phyloP scores from a whole-genome alignment of 1,140 invertebrate genomes.

The Drosophila nannoptera region DNA sequence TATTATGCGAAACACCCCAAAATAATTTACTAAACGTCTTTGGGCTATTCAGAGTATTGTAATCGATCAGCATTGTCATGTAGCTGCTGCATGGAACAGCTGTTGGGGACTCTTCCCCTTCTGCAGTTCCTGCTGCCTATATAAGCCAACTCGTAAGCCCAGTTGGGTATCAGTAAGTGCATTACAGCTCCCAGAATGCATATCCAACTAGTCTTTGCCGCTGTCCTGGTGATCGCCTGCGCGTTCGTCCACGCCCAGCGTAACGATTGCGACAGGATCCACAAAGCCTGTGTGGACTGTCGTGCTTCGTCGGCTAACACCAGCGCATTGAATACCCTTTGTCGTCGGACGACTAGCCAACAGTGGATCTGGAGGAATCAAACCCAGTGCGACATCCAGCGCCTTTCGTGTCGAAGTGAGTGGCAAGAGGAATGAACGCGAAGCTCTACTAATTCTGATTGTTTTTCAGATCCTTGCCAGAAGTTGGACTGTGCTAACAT shows the following conservation, averaged over 20 bases:
- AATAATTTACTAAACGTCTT: background rate
- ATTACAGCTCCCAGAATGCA: constrained; percentile 37
- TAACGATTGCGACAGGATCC: constrained; percentile 30
- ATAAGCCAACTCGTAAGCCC: background rate
- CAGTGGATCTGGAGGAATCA: constrained; percentile 9
- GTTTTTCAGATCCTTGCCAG: constrained; percentile 8
- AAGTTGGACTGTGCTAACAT: constrained; percentile 9
- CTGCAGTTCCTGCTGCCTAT: constrained; percentile 7
- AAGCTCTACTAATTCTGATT: background rate
- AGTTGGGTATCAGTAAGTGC: constrained; percentile 16
- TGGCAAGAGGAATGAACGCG: background rate
- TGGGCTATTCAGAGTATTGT: background rate
- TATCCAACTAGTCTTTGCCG: constrained; percentile 15
- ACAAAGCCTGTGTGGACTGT: constrained; percentile 28
- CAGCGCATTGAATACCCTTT: constrained; percentile 34
- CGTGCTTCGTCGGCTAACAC: background rate
- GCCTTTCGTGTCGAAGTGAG: constrained; percentile 28
- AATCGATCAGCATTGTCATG: background rate
- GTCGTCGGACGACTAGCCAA: constrained; percentile 6
- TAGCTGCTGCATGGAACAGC: background rate
- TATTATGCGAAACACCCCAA: background rate
- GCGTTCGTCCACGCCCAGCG: constrained; percentile 21
- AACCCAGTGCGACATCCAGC: constrained; percentile 17
- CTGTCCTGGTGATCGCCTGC: constrained; percentile 34
- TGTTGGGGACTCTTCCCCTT: background rate